These are phyloP conservation scores for Pocillopora meandrina DNA, from an alignment of 92 coral and sea anemone genomes.

Conservation along the genomic window DNA sequence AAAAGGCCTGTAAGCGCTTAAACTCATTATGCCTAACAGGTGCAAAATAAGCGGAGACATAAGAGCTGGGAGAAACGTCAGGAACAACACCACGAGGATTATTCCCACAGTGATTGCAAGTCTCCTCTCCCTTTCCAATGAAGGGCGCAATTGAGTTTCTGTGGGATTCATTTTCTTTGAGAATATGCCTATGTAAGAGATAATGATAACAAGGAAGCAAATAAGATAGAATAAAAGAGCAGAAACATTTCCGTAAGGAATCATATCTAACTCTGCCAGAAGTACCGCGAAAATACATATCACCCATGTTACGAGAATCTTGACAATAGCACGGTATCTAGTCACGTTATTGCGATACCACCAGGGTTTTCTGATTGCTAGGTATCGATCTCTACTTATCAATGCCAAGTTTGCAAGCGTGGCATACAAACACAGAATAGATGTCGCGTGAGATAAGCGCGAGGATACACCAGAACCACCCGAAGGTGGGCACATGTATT, in stretches of 20 bases:
- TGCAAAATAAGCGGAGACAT: neutral
- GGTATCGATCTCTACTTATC: constrained; percentile 1
- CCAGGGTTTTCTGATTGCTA: neutral
- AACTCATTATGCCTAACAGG: neutral
- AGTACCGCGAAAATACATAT: neutral
- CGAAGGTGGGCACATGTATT: neutral
- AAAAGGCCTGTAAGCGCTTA: neutral
- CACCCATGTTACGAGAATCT: neutral
- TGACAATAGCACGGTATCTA: neutral
- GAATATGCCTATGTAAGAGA: neutral
- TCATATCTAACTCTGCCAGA: neutral
- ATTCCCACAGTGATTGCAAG: neutral
- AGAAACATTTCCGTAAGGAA: neutral
- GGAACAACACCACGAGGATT: neutral
- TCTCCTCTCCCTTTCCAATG: neutral
- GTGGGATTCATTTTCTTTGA: neutral
- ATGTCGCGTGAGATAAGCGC: neutral
- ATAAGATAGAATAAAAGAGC: neutral
- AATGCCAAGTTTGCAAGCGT: constrained; percentile 1
- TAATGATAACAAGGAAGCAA: neutral
- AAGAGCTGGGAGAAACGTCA: neutral
- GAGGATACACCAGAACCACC: neutral
- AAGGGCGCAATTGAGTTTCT: neutral
- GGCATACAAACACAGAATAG: neutral
- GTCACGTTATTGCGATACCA: constrained; percentile 9